Base-by-base conservation (phyloP, 2,888 invertebrate genomes). In the Melanargia galathea region DNA sequence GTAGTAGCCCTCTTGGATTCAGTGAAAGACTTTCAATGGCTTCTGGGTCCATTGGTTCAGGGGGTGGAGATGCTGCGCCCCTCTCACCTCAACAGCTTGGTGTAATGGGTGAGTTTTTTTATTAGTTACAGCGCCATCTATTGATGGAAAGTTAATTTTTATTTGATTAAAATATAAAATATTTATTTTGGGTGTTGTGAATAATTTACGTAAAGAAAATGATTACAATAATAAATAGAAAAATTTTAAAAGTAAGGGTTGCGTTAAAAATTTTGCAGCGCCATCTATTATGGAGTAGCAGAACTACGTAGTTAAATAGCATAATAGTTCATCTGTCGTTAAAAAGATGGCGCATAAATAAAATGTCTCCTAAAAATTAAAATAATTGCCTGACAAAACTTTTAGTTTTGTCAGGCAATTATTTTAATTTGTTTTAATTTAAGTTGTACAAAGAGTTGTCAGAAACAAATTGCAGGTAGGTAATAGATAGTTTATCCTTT, bases 41-140 rank as follows among this genome's bases (percentile, higher is more conserved):
- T 0, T 95, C 95, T 0, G 94, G 94, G 0, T 95, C 95, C 43
- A 87, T 94, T 60, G 93, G 93, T 0, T 92, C 91, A 1, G 90
- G 86, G 5, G 90, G 91, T 11, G 92, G 92, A 48, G 93, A 93
- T 69, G 93, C 94, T 38, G 92, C 94, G 1, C 94, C 93, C 66
- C 92, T 97, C 38, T 96, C 96, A 2, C 96, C 97, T 1, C 96
- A 97, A 79, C 97, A 97, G 75, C 92, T 97, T 33, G 97, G 97
- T 64, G 96, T 97, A 30, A 95, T 97, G 94, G 97, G 96, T 96
- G 86, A 95, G 95, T 93, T 18, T 56, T 43, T 26, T 30, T 30
- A 18, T 52, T 20, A 57, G 24, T 38, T 62, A n/a, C 45, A 74
- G 63, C 66, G 75, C 70, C 75, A 78, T 77, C 77, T 80, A 11